Evolutionary conservation across 2,113 vertebrate species (phyloP).

Genomic region (Cynocephalus volans): DNA sequence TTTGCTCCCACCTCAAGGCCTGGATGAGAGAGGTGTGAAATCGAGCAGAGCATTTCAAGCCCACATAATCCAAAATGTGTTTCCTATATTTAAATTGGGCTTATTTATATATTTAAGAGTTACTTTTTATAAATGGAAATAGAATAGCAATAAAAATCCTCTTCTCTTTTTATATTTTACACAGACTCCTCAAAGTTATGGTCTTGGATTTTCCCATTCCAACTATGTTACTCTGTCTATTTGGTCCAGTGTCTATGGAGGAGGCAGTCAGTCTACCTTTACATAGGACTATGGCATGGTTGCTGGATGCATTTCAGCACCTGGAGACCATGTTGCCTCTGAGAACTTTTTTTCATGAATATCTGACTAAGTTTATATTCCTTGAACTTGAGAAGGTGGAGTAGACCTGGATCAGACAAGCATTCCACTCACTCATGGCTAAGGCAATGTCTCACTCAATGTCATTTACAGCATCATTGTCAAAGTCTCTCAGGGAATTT

Average conservation of each 20-base stretch:
- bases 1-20: slow-evolving; percentile 74
- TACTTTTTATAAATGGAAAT: slow-evolving; percentile 82
- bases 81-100: slow-evolving; percentile 80
- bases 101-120: slow-evolving; percentile 81
- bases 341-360: background rate
- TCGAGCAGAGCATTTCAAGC: slow-evolving; percentile 72
- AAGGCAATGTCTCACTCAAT: background rate
- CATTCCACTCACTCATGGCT: background rate
- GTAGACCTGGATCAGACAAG: background rate
- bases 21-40: slow-evolving; percentile 76
- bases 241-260: rapidly evolving
- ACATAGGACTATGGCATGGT: rapidly evolving
- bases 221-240: rapidly evolving
- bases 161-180: slow-evolving; percentile 43
- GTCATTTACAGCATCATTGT: background rate
- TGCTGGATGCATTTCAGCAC: background rate
- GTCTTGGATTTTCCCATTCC: background rate
- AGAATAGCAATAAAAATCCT: slow-evolving; percentile 62
- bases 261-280: background rate
- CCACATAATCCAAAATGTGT: slow-evolving; percentile 76
- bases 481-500: background rate
- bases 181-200: background rate
- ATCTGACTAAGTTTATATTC: background rate
- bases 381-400: background rate
- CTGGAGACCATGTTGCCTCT: background rate